A percentile compares a stretch with the other conserved stretches of the same genome.
Conservation (phyloP, 2,113 vertebrate species). For the Notechis scutatus region DNA sequence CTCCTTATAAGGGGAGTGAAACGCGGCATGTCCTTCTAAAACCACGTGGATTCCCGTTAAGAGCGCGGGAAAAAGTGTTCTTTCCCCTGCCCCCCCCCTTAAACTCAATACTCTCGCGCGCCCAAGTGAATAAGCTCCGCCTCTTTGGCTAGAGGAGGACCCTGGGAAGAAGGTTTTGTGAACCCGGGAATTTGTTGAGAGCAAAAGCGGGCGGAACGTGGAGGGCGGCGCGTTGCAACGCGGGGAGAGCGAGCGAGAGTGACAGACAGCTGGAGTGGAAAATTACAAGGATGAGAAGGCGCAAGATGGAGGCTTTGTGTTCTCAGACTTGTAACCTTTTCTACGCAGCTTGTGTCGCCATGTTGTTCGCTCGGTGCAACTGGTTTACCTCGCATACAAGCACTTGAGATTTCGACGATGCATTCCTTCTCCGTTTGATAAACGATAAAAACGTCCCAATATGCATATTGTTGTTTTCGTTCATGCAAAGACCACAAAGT, state of each 20-base stretch:
- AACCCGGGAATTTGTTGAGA: conserved; percentile 32
- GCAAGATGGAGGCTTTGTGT: not conserved
- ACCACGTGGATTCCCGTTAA: not conserved
- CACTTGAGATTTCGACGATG: not conserved
- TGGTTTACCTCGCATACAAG: not conserved
- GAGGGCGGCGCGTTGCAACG: not conserved
- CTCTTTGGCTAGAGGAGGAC: not conserved
- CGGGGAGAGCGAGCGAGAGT: not conserved
- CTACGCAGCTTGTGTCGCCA: no score
- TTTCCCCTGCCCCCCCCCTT: no score
- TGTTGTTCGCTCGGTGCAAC: not conserved
- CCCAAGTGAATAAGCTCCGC: not conserved
- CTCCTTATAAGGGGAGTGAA: conserved; percentile 69
- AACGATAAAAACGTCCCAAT: not conserved
- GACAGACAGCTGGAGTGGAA: conserved; percentile 53
- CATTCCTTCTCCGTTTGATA: not conserved
- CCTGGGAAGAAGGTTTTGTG: not conserved
- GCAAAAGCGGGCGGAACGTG: not conserved
- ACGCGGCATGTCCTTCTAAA: not conserved
- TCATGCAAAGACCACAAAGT: not conserved
- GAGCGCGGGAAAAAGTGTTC: conserved; percentile 44
- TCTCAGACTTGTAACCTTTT: not conserved
- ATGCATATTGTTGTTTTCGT: not conserved
- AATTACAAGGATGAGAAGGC: conserved; percentile 50
- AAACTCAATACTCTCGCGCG: not conserved